Percentiles rank a stretch among this genome's conserved stretches.
phyloP scores from a whole-genome alignment of 2,797 vertebrate genomes.

The Mycteria americana region DNA sequence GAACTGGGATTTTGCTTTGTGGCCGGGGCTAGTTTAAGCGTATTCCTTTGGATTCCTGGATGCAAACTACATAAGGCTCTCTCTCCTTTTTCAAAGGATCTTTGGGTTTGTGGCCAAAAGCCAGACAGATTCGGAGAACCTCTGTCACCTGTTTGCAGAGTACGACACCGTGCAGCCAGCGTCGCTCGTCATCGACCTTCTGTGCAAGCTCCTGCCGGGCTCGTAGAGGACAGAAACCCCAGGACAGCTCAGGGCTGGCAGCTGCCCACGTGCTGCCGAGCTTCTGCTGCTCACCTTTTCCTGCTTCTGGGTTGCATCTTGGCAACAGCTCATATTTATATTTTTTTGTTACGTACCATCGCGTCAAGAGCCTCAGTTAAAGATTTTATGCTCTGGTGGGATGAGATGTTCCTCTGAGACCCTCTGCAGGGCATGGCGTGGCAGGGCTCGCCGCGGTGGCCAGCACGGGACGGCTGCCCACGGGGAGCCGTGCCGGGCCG shows the following conservation, averaged over 20 bases:
- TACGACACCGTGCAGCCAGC: constrained; percentile 82
- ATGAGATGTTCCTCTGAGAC: background rate
- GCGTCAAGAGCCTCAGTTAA: background rate
- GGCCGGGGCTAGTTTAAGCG: background rate
- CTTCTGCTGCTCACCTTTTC: background rate
- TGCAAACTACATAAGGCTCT: background rate
- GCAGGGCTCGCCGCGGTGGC: fast-evolving
- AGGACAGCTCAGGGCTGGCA: background rate
- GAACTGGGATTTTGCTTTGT: background rate
- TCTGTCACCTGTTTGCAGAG: constrained; percentile 90
- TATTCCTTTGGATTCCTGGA: background rate
- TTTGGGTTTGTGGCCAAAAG: constrained; percentile 91
- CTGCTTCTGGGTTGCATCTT: constrained; percentile 3
- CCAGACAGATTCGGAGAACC: constrained; percentile 80
- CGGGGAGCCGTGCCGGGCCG: background rate
- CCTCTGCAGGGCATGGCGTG: fast-evolving
- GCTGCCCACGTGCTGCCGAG: background rate
- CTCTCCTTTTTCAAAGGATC: constrained; percentile 75
- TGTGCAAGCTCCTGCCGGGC: constrained; percentile 71
- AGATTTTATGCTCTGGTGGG: background rate
- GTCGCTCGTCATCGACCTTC: constrained; percentile 68
- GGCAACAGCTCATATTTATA: constrained; percentile 9
- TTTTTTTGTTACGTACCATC: background rate
- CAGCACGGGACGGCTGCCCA: background rate
- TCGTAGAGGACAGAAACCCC: background rate